Evolutionary conservation across 1,140 invertebrate genomes (phyloP).

Genomic region (Plutomurus gul): DNA sequence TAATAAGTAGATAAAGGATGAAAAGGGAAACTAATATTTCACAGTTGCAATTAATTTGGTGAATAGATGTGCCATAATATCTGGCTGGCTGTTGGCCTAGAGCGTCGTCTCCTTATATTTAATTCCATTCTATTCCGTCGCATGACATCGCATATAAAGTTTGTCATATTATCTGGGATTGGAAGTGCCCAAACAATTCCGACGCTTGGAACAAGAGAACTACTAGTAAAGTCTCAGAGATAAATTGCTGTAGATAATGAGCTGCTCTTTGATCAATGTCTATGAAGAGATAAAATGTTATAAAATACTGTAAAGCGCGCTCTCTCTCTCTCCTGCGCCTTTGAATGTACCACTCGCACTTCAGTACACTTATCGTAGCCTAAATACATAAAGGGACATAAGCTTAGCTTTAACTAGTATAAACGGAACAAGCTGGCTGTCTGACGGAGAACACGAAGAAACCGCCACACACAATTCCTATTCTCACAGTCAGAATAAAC

Average conservation of each 20-base stretch:
- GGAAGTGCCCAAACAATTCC: constrained; percentile 2
- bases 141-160: constrained; percentile 13
- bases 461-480: neutral
- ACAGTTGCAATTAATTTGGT: constrained; percentile 16
- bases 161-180: constrained; percentile 12
- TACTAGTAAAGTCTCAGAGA: constrained; percentile 8
- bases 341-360: too few relatives aligned
- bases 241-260: constrained; percentile 15
- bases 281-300: neutral
- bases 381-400: too few relatives aligned
- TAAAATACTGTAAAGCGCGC: neutral
- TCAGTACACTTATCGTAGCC: too few relatives aligned
- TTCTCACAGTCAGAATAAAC: too few relatives aligned
- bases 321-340: neutral
- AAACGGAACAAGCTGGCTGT: too few relatives aligned
- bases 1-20: constrained; percentile 25
- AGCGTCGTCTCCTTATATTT: neutral
- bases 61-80: constrained; percentile 1
- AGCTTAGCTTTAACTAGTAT: too few relatives aligned
- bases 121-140: neutral
- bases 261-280: neutral
- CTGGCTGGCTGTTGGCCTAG: neutral
- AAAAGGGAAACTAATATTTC: constrained; percentile 18
- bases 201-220: neutral
- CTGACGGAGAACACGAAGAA: too few relatives aligned